phyloP scores from a whole-genome alignment of 2,113 vertebrate genomes.

The Corapipo altera region DNA sequence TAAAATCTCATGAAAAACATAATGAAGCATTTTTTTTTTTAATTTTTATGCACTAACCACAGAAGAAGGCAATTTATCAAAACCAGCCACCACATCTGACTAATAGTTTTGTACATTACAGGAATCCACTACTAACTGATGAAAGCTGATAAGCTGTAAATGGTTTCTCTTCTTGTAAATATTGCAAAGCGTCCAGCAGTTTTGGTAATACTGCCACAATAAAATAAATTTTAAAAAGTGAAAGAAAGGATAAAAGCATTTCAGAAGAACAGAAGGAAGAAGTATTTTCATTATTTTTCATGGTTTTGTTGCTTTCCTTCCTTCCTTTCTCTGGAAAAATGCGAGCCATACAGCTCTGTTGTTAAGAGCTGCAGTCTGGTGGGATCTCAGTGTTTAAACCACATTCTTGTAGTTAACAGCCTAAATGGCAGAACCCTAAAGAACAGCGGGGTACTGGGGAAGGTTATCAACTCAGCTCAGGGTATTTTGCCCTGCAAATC shows the following conservation, averaged over 20 bases:
- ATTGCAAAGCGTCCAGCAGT: constrained; percentile 10
- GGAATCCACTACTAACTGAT: constrained; percentile 20
- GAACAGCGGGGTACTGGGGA: background rate
- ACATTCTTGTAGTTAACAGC: background rate
- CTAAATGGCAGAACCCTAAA: constrained; percentile 39
- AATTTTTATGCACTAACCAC: constrained; percentile 16
- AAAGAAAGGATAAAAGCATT: background rate
- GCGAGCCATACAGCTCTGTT: background rate
- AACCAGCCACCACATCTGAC: constrained; percentile 24
- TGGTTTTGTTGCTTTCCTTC: background rate
- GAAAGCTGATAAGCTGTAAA: constrained; percentile 45
- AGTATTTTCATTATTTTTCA: background rate
- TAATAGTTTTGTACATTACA: constrained; percentile 49
- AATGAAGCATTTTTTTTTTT: constrained; percentile 22
- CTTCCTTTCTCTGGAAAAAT: background rate
- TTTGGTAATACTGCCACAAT: constrained; percentile 6
- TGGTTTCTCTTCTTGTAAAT: constrained; percentile 25
- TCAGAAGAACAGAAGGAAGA: background rate
- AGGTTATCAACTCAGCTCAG: background rate
- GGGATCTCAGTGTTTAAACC: background rate
- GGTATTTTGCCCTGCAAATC: background rate
- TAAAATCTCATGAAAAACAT: constrained; percentile 56
- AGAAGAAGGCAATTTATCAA: constrained; percentile 53
- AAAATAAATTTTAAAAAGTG: background rate
- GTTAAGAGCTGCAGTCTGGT: constrained; percentile 21